phyloP scores from a whole-genome alignment of 2,113 vertebrate genomes.

The Thermophis baileyi region DNA sequence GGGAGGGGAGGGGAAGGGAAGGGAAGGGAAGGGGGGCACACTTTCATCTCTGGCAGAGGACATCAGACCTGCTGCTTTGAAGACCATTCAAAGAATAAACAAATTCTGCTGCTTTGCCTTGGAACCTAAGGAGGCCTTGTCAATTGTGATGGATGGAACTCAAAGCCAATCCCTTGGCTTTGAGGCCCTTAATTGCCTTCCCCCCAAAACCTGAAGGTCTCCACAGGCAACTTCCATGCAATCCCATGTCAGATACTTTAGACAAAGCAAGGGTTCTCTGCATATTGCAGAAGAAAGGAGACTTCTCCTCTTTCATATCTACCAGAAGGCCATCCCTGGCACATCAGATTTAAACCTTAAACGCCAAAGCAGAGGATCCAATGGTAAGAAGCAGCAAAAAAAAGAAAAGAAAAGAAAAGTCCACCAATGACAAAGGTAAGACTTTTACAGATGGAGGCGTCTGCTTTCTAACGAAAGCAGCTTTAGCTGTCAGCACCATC shows the following conservation, averaged over 20 bases:
- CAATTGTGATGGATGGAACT: no score
- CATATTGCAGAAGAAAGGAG: neutral
- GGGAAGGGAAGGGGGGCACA: no score
- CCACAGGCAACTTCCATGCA: neutral
- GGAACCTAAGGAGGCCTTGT: no score
- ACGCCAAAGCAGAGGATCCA: slow-evolving; percentile 16
- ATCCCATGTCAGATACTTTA: neutral
- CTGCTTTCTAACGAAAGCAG: slow-evolving; percentile 70
- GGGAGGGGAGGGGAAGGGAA: no score
- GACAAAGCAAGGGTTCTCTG: neutral
- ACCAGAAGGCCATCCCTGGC: neutral
- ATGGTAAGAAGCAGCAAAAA: slow-evolving; percentile 5
- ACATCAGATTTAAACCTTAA: neutral
- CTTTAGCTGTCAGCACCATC: slow-evolving; percentile 61
- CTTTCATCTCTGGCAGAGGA: no score
- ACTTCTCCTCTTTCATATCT: neutral
- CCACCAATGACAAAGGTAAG: slow-evolving; percentile 56
- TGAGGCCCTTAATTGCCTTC: no score
- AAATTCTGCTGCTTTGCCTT: no score
- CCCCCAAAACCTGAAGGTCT: no score
- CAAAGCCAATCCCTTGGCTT: no score
- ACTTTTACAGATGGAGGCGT: slow-evolving; percentile 55
- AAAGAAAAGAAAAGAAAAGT: no score
- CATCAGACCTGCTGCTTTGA: no score
- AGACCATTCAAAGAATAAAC: no score